Conservation (phyloP, 2,888 invertebrate genomes). For the Endomychus coccineus region DNA sequence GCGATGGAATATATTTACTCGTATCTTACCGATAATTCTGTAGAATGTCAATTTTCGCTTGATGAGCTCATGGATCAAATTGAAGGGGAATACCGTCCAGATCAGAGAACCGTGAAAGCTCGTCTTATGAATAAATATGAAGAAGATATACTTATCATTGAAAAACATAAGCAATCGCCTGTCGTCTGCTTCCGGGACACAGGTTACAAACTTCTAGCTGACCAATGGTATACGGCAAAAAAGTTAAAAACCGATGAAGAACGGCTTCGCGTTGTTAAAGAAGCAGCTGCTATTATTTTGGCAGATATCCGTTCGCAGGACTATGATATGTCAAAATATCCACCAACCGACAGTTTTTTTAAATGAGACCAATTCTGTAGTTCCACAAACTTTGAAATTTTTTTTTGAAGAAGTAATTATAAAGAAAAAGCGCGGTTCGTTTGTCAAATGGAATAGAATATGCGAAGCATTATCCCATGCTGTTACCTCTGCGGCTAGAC, state of each 20-base stretch:
- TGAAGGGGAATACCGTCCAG: slow-evolving; percentile 11
- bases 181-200: slow-evolving; percentile 23
- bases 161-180: slow-evolving; percentile 12
- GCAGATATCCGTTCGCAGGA: slow-evolving; percentile 17
- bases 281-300: slow-evolving; percentile 23
- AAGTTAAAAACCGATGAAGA: slow-evolving; percentile 8
- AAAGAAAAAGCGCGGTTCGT: slow-evolving; percentile 13
- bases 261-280: slow-evolving; percentile 20
- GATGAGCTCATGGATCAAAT: not conserved
- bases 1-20: slow-evolving; percentile 18
- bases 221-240: slow-evolving; percentile 9
- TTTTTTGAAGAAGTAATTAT: slow-evolving; percentile 10
- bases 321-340: slow-evolving; percentile 18
- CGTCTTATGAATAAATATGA: slow-evolving; percentile 16
- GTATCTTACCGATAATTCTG: slow-evolving; percentile 6
- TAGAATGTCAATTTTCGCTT: not conserved
- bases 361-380: not conserved
- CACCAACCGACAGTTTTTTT: slow-evolving; percentile 1
- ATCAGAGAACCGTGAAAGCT: slow-evolving; percentile 14
- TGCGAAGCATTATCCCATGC: slow-evolving; percentile 21
- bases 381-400: slow-evolving; percentile 13
- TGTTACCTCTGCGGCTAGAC: slow-evolving; percentile 20
- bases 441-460: slow-evolving; percentile 15
- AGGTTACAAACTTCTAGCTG: slow-evolving; percentile 20
- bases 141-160: slow-evolving; percentile 19